A percentile compares a stretch with the other conserved stretches of the same genome.
phyloP scores from a whole-genome alignment of 2,797 vertebrate species.

The Champsocephalus esox region DNA sequence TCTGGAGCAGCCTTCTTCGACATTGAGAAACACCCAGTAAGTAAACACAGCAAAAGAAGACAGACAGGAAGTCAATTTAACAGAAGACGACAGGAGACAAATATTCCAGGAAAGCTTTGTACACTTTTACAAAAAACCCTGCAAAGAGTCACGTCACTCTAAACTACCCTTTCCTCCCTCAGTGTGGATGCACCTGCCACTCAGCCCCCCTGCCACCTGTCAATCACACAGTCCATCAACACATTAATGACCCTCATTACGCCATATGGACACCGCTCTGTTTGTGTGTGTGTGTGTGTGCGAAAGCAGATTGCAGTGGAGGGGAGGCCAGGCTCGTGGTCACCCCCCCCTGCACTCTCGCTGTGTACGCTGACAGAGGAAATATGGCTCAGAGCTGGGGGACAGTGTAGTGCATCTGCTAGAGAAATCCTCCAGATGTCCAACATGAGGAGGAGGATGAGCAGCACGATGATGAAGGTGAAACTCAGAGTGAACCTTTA shows the following conservation, averaged over 20 bases:
- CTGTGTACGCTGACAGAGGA: constrained; percentile 67
- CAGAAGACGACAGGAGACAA: too few species aligned
- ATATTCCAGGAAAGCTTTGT: too few species aligned
- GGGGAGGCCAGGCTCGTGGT: constrained; percentile 69
- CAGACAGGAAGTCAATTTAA: too few species aligned
- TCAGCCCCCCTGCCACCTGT: constrained; percentile 67
- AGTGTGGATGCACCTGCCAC: constrained; percentile 67
- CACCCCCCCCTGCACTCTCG: constrained; percentile 69
- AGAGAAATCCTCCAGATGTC: constrained; percentile 75
- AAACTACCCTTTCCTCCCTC: not conserved
- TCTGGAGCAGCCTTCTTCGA: too few species aligned
- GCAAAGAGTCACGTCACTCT: too few species aligned
- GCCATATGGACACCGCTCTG: constrained; percentile 61
- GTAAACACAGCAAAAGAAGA: too few species aligned
- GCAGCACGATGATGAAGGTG: constrained; percentile 15
- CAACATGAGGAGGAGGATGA: constrained; percentile 51
- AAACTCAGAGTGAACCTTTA: constrained; percentile 1
- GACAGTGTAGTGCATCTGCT: constrained; percentile 73
- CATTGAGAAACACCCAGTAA: too few species aligned
- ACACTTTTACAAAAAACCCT: too few species aligned
- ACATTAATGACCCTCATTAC: constrained; percentile 81
- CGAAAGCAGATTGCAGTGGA: constrained; percentile 77
- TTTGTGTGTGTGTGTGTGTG: constrained; percentile 29
- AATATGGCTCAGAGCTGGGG: constrained; percentile 70
- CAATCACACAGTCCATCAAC: constrained; percentile 68